Conservation (phyloP, 2,888 invertebrate genomes). For the Dorcus parallelipipedus region DNA sequence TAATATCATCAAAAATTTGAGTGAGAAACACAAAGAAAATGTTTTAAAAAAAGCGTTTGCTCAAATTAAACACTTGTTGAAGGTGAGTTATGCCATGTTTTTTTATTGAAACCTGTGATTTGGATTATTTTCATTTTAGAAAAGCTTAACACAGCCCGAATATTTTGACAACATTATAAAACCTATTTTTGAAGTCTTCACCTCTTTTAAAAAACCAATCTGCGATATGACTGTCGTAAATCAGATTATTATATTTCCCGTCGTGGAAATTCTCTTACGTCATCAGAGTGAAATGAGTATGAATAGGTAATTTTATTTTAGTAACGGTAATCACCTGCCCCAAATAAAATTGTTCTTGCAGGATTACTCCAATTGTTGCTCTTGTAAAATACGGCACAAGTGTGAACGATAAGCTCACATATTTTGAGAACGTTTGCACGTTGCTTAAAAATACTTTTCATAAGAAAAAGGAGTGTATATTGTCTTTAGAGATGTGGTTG, state of each 20-base stretch:
- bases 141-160: neutral
- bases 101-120: neutral
- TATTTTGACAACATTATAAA: constrained; percentile 13
- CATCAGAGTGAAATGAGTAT: too few species aligned
- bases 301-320: neutral
- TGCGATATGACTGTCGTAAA: constrained; percentile 12
- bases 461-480: constrained; percentile 1
- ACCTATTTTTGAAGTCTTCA: constrained; percentile 9
- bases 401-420: constrained; percentile 6
- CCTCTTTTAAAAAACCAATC: constrained; percentile 7
- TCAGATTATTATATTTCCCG: constrained; percentile 15
- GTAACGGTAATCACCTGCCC: neutral
- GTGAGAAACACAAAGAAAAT: constrained; percentile 12
- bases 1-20: constrained; percentile 12
- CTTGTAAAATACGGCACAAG: constrained; percentile 6
- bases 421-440: constrained; percentile 11
- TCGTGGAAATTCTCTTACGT: neutral
- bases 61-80: constrained; percentile 2
- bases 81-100: constrained; percentile 5
- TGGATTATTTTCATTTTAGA: neutral
- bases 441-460: constrained; percentile 4
- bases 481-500: constrained; percentile 11
- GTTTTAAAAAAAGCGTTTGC: constrained; percentile 13
- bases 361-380: constrained; percentile 4
- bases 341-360: constrained; percentile 3